These are phyloP conservation scores for Bombus consobrinus DNA, from an alignment of 1,140 invertebrate species.

Conservation along the genomic window DNA sequence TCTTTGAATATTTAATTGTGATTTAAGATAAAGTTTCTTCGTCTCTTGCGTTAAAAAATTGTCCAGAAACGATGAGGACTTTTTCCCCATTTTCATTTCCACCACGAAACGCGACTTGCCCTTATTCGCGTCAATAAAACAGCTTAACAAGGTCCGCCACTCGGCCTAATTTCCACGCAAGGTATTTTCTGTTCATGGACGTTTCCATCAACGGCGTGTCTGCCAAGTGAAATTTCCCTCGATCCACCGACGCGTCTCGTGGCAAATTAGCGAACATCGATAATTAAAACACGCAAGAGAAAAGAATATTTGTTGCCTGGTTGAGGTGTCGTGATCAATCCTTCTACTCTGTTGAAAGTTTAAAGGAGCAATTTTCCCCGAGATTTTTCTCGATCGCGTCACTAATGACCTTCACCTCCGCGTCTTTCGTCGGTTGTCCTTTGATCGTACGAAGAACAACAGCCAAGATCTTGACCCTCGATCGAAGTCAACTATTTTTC, in stretches of 20 bases:
- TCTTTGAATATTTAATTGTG: background rate
- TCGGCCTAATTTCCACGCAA: slow-evolving; percentile 48
- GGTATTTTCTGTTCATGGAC: slow-evolving; percentile 43
- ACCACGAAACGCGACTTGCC: slow-evolving; percentile 21
- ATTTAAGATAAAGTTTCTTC: no score
- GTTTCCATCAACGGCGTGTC: background rate
- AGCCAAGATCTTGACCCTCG: slow-evolving; percentile 24
- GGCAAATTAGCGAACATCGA: background rate
- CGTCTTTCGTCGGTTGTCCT: slow-evolving; percentile 2
- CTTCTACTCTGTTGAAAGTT: background rate
- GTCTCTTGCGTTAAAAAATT: background rate
- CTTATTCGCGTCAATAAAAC: slow-evolving; percentile 36
- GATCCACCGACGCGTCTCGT: background rate
- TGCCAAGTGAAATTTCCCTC: slow-evolving; percentile 7
- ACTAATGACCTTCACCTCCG: background rate
- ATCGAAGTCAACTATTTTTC: background rate
- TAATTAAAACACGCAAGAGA: background rate
- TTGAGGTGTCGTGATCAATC: background rate
- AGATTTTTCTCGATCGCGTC: slow-evolving; percentile 24
- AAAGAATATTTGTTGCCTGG: background rate
- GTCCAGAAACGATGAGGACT: background rate
- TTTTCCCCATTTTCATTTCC: background rate
- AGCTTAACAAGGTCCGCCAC: slow-evolving; percentile 42
- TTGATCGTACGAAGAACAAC: background rate
- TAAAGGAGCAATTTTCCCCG: background rate